phyloP scores from a whole-genome alignment of 2,113 vertebrate genomes.

The Promerops cafer region DNA sequence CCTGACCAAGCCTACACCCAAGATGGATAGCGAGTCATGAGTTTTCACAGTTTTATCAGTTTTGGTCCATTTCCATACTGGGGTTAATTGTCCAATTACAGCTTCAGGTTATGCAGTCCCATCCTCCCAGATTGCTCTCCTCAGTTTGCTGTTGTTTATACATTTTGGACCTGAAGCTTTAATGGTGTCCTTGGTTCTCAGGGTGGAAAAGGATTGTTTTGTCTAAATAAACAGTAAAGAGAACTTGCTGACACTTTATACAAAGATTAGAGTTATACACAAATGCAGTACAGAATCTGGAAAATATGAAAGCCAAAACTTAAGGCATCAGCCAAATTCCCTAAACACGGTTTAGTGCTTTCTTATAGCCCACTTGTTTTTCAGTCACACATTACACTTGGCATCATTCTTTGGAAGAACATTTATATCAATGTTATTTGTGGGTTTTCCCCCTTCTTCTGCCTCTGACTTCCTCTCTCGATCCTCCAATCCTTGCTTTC shows the following conservation, averaged over 20 bases:
- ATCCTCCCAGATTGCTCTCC: background rate
- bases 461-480: background rate
- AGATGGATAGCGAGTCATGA: background rate
- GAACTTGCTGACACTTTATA: background rate
- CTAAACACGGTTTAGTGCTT: background rate
- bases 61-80: background rate
- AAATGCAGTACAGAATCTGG: background rate
- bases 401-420: background rate
- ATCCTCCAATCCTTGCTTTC: background rate
- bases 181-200: background rate
- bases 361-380: background rate
- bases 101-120: background rate
- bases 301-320: background rate
- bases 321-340: background rate
- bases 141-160: background rate
- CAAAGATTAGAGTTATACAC: background rate
- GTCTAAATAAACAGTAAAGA: background rate
- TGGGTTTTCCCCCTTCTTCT: background rate
- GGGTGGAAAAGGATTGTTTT: background rate
- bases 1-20: background rate
- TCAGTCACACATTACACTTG: background rate
- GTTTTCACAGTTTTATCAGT: background rate
- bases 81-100: background rate
- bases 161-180: background rate
- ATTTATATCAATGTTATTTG: background rate